Conservation (phyloP, 2,888 invertebrate species). For the Embidobia sp. region DNA sequence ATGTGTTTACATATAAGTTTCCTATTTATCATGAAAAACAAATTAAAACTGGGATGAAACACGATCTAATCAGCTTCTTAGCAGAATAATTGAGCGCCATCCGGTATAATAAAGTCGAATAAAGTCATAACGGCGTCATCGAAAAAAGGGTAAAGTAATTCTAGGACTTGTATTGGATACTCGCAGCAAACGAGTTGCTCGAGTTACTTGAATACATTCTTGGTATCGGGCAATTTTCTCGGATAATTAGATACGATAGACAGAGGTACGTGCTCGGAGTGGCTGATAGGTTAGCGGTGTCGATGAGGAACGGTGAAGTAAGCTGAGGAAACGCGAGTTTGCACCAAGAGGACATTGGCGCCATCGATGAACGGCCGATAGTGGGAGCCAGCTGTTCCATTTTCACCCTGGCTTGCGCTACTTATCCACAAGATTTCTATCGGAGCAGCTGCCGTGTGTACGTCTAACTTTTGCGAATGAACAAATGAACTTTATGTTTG, state of each 20-base stretch:
- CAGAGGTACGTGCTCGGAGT: slow-evolving; percentile 66
- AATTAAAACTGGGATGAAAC: slow-evolving; percentile 4
- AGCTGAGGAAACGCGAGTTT: slow-evolving; percentile 41
- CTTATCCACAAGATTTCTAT: slow-evolving; percentile 67
- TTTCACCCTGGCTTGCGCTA: slow-evolving; percentile 62
- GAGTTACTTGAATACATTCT: slow-evolving; percentile 53
- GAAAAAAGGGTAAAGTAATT: slow-evolving; percentile 49
- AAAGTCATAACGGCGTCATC: slow-evolving; percentile 60
- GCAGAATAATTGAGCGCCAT: slow-evolving; percentile 22
- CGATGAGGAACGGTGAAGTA: slow-evolving; percentile 30
- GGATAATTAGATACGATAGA: slow-evolving; percentile 71
- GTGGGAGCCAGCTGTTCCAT: slow-evolving; percentile 76
- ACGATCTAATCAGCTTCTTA: slow-evolving; percentile 1
- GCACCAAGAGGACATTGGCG: slow-evolving; percentile 54
- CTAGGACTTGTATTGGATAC: slow-evolving; percentile 34
- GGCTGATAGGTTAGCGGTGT: slow-evolving; percentile 54
- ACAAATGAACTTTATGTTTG: too few species aligned
- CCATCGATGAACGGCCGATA: slow-evolving; percentile 67
- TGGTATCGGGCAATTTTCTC: slow-evolving; percentile 70
- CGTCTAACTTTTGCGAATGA: too few species aligned
- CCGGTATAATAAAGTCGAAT: slow-evolving; percentile 49
- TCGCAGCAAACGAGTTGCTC: slow-evolving; percentile 48
- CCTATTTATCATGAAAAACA: background rate
- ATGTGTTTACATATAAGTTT: background rate
- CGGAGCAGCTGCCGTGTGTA: slow-evolving; percentile 40